Base-by-base conservation (phyloP, 2,888 invertebrate species). In the Acronicta leporina region DNA sequence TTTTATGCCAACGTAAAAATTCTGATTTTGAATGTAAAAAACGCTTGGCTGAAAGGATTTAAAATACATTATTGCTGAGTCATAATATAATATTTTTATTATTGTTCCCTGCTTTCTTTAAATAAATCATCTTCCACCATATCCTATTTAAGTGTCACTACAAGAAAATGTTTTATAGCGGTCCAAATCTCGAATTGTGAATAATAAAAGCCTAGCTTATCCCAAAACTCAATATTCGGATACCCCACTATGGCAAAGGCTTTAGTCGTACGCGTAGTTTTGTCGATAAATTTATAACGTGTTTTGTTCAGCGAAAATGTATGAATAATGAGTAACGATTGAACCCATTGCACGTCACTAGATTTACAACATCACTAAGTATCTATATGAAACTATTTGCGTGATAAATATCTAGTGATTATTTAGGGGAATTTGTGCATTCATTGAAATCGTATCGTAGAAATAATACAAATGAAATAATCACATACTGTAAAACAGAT, bases 271-370 rank as follows among this genome's bases (percentile, higher is more conserved):
- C 30, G 27, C 42, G 41, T 45, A 25, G 15, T 40, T 20, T 35
- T 41, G 41, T 59, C 51, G 15, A 65, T 68, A 62, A 48, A 64
- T 55, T 55, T 55, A 41, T 47, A 52, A 58, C 45, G 51, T 43
- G 20, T 35, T 33, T 44, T 56, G 49, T 60, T 61, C 30, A 48
- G 14, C 40, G 35, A 44, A 65, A 53, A 52, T 72, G 52, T 50
- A 43, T 56, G 60, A 72, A 60, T 69, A 69, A 66, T 66, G 49
- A 60, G 48, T 9, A 33, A 33, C 20, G 15, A 57, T 55, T 51
- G 44, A 46, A 71, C 55, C 47, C 15, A 44, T 59, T 30, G 38
- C 33, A 30, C 47, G 44, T 51, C 47, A 42, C 16, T 54, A 51
- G n/a, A 35, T 59, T 64, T 15, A 25, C n/a, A 51, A 41, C 20